Conservation (phyloP, 2,888 invertebrate genomes). For the Scaptomyza tumidula region DNA sequence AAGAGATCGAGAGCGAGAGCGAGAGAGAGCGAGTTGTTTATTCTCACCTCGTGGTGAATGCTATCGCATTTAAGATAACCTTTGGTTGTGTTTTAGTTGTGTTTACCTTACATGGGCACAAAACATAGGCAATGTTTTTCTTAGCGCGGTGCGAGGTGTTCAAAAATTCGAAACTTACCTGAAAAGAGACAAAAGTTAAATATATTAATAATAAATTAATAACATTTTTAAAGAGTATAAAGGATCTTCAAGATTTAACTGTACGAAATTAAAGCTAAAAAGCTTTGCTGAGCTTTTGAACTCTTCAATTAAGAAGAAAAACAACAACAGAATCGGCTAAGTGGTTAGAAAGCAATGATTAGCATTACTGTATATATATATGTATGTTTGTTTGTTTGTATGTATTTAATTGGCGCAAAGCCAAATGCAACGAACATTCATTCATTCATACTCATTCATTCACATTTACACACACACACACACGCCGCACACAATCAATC, state of each 20-base stretch:
- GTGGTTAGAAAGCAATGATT: too few relatives aligned
- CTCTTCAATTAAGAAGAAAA: too few relatives aligned
- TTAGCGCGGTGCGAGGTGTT: not conserved
- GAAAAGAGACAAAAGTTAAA: slow-evolving; percentile 33
- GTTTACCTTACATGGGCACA: too few relatives aligned
- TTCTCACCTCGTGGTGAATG: not conserved
- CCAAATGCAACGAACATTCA: slow-evolving; percentile 47
- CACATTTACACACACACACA: slow-evolving; percentile 5
- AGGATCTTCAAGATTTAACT: too few relatives aligned
- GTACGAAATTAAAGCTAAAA: too few relatives aligned
- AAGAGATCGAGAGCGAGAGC: not conserved
- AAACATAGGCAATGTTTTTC: not conserved
- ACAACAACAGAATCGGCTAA: too few relatives aligned
- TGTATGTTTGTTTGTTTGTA: not conserved
- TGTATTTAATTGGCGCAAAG: slow-evolving; percentile 32
- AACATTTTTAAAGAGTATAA: not conserved
- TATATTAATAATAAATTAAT: slow-evolving; percentile 3
- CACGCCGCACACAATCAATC: slow-evolving; percentile 52
- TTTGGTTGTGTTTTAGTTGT: not conserved
- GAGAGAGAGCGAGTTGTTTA: not conserved
- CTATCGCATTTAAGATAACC: not conserved
- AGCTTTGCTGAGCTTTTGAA: too few relatives aligned
- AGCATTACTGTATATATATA: not conserved
- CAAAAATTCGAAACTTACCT: slow-evolving; percentile 55
- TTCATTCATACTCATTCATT: slow-evolving; percentile 52